Evolutionary conservation across 2,113 vertebrate genomes (phyloP).

Genomic region (Oreotrochilus melanogaster): DNA sequence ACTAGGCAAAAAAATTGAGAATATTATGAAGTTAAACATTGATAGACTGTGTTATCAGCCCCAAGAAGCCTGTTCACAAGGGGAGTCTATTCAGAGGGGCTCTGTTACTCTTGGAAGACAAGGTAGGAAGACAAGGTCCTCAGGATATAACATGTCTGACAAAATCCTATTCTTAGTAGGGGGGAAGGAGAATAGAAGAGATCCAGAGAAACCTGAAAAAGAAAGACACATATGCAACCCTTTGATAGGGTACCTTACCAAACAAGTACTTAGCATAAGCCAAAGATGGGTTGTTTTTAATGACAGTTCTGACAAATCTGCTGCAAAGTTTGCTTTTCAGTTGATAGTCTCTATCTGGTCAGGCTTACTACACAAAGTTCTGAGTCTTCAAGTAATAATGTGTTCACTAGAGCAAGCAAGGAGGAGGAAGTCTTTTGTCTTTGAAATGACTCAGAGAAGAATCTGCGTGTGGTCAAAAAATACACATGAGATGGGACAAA

Average conservation of each 20-base stretch:
- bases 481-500: not conserved
- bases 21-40: not conserved
- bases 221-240: not conserved
- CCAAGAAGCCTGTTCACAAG: not conserved
- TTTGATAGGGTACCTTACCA: not conserved
- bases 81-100: not conserved
- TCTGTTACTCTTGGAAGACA: not conserved
- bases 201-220: not conserved
- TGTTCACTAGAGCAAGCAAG: not conserved
- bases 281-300: not conserved
- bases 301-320: not conserved
- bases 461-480: not conserved
- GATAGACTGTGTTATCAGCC: not conserved
- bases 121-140: not conserved
- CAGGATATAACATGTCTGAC: not conserved
- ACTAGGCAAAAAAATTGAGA: not conserved
- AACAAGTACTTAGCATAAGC: not conserved
- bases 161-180: not conserved
- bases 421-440: not conserved
- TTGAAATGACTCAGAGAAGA: not conserved
- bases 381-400: not conserved
- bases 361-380: not conserved
- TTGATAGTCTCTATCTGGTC: not conserved
- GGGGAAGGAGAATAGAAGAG: rapidly evolving
- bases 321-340: not conserved